Evolutionary conservation across 2,113 vertebrate species (phyloP).

Genomic region (Syngnathus typhle): DNA sequence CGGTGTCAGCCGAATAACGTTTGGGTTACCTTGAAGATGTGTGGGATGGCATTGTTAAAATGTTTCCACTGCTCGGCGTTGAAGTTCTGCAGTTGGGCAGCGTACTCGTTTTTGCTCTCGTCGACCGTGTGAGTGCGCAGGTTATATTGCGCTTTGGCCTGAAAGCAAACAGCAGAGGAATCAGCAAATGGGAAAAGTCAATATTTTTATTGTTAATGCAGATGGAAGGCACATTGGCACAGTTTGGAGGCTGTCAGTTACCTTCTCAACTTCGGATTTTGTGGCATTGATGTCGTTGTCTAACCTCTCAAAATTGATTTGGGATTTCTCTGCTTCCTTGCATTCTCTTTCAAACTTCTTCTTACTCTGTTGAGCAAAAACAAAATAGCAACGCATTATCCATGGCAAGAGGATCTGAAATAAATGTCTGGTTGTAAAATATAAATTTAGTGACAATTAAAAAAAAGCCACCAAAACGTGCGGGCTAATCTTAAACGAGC

Average conservation of each 20-base stretch:
- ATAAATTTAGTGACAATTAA: background rate
- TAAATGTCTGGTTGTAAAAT: background rate
- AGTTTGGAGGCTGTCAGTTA: slow-evolving; percentile 46
- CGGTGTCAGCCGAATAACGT: no score
- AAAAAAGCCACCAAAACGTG: slow-evolving; percentile 12
- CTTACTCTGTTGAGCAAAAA: slow-evolving; percentile 79
- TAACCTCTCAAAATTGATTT: slow-evolving; percentile 84
- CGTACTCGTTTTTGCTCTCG: slow-evolving; percentile 98
- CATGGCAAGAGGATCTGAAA: background rate
- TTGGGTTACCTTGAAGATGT: slow-evolving; percentile 88
- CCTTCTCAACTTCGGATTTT: slow-evolving; percentile 98
- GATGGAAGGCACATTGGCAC: background rate
- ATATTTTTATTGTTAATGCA: no score
- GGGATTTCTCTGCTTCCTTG: slow-evolving; percentile 92
- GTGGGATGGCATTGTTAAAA: slow-evolving; percentile 90
- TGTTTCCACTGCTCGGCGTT: slow-evolving; percentile 96
- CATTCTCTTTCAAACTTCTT: slow-evolving; percentile 99
- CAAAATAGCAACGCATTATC: background rate
- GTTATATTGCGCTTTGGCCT: slow-evolving; percentile 95
- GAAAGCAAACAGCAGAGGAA: background rate
- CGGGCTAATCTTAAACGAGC: slow-evolving; percentile 19
- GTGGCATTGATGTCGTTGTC: slow-evolving; percentile 96
- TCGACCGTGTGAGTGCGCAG: slow-evolving; percentile 90
- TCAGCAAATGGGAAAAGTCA: no score
- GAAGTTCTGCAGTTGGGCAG: slow-evolving; percentile 92